A percentile compares a stretch with the other conserved stretches of the same genome.
These are phyloP conservation scores for Drosophila sturtevanti DNA, from an alignment of 1,140 invertebrate genomes.

Conservation along the genomic window DNA sequence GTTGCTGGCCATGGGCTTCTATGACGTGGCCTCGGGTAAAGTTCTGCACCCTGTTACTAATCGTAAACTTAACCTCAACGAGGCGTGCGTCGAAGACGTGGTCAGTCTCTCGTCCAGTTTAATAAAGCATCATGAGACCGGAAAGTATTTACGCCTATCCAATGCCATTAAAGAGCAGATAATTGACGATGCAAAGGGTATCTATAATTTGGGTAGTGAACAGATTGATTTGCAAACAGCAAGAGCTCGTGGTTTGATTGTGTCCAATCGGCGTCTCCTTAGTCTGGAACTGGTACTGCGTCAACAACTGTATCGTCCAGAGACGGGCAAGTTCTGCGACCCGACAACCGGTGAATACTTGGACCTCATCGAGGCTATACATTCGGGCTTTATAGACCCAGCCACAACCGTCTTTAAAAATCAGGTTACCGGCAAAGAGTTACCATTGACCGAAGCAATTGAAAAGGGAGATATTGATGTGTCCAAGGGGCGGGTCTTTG, in stretches of 20 bases:
- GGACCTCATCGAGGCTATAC: constrained; percentile 89
- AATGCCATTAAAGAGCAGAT: constrained; percentile 90
- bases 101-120: constrained; percentile 91
- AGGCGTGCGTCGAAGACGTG: constrained; percentile 90
- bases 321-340: constrained; percentile 91
- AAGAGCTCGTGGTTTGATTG: constrained; percentile 88
- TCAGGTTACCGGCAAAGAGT: constrained; percentile 88
- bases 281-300: constrained; percentile 91
- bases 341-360: constrained; percentile 88
- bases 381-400: constrained; percentile 89
- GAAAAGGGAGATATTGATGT: constrained; percentile 91
- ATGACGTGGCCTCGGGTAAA: constrained; percentile 87
- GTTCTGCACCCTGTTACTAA: constrained; percentile 93
- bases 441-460: constrained; percentile 89
- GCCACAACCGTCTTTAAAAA: constrained; percentile 91
- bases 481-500: constrained; percentile 89
- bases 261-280: constrained; percentile 88
- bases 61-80: constrained; percentile 89
- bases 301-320: constrained; percentile 89
- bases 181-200: constrained; percentile 89
- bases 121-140: constrained; percentile 88
- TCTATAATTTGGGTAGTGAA: constrained; percentile 87
- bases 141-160: constrained; percentile 88
- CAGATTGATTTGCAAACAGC: constrained; percentile 88
- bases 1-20: constrained; percentile 91